phyloP scores from a whole-genome alignment of 2,113 vertebrate genomes.

The Alectura lathami region DNA sequence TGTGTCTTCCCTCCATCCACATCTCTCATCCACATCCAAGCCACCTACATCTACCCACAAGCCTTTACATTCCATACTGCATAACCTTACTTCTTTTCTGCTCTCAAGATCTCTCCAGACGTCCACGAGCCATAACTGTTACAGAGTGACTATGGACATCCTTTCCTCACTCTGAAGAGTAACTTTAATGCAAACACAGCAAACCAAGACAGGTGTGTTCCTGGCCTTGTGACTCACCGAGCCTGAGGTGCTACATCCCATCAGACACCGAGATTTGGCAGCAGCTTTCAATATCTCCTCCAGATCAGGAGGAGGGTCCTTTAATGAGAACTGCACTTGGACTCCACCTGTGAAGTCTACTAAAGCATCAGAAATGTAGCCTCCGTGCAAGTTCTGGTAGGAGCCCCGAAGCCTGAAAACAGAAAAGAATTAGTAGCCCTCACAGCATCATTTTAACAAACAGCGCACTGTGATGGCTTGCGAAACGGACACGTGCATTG shows the following conservation, averaged over 20 bases:
- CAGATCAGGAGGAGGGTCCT: constrained; percentile 63
- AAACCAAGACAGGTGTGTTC: neutral
- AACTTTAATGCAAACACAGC: neutral
- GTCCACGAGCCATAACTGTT: neutral
- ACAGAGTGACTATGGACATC: neutral
- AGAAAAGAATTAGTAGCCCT: neutral
- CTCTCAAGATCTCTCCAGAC: neutral
- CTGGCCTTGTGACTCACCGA: constrained; percentile 67
- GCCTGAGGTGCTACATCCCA: constrained; percentile 80
- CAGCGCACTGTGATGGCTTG: neutral
- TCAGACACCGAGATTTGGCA: constrained; percentile 70
- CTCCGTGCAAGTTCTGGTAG: constrained; percentile 82
- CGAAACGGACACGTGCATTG: neutral
- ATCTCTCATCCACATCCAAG: neutral
- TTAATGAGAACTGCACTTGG: constrained; percentile 72
- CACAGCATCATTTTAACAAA: neutral
- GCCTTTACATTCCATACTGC: neutral
- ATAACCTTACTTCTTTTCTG: neutral
- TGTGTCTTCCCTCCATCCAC: neutral
- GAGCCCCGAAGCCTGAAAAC: constrained; percentile 85
- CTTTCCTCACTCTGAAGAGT: neutral
- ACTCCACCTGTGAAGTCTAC: constrained; percentile 91
- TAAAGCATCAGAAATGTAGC: constrained; percentile 84
- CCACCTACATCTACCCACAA: neutral
- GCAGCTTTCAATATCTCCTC: constrained; percentile 79